These are phyloP conservation scores for Drosophila engyochracea DNA, from an alignment of 2,888 invertebrate species.

Conservation along the genomic window DNA sequence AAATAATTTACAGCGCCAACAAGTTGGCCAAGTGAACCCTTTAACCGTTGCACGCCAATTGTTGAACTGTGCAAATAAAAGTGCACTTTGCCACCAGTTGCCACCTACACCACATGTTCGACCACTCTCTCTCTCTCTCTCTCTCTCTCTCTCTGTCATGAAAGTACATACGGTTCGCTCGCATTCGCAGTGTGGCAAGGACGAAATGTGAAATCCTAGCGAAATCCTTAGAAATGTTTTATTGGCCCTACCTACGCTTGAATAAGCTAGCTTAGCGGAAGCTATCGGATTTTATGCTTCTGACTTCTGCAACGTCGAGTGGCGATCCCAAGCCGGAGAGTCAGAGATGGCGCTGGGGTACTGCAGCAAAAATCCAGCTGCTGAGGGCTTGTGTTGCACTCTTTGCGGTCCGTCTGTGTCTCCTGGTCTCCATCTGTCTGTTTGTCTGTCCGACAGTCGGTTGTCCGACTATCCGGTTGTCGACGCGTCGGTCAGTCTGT, in stretches of 20 bases:
- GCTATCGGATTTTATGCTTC: slow-evolving; percentile 82
- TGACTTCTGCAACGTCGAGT: slow-evolving; percentile 74
- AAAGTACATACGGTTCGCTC: background rate
- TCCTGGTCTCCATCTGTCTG: slow-evolving; percentile 13
- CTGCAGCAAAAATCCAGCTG: slow-evolving; percentile 49
- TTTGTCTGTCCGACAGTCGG: slow-evolving; percentile 17
- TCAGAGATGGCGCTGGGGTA: slow-evolving; percentile 6
- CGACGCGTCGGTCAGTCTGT: slow-evolving; percentile 46
- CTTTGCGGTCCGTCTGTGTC: slow-evolving; percentile 24
- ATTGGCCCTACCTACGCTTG: slow-evolving; percentile 80
- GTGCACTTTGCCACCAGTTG: slow-evolving; percentile 52
- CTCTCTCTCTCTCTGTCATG: background rate
- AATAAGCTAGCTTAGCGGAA: slow-evolving; percentile 83
- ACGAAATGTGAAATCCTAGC: slow-evolving; percentile 65
- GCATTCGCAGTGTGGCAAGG: slow-evolving; percentile 41
- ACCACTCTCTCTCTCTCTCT: no score
- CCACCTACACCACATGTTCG: slow-evolving; percentile 14
- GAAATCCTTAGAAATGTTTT: slow-evolving; percentile 82
- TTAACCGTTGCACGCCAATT: slow-evolving; percentile 38
- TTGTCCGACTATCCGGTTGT: slow-evolving; percentile 25
- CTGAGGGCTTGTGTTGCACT: slow-evolving; percentile 59
- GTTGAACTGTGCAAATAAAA: slow-evolving; percentile 17
- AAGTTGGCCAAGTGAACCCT: slow-evolving; percentile 53
- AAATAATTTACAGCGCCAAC: slow-evolving; percentile 69
- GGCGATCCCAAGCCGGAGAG: slow-evolving; percentile 24